These are phyloP conservation scores for Blomia tropicalis DNA, from an alignment of 2,888 invertebrate species.

Conservation along the genomic window DNA sequence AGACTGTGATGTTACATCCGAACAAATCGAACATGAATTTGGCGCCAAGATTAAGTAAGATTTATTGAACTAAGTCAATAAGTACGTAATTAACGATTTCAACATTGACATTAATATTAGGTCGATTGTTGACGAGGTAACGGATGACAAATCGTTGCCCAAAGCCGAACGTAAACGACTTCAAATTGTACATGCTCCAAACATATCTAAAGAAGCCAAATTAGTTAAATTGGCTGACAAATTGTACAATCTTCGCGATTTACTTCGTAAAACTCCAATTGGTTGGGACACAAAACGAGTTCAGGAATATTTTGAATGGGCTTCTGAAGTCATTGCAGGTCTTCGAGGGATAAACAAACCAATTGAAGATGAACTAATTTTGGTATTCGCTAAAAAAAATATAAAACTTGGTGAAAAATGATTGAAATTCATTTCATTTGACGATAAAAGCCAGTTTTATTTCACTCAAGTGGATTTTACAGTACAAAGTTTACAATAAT, in stretches of 20 bases:
- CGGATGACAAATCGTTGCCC: conserved; percentile 54
- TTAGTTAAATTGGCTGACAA: conserved; percentile 65
- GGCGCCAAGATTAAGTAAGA: conserved; percentile 42
- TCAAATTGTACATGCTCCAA: conserved; percentile 48
- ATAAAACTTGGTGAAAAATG: conserved; percentile 1
- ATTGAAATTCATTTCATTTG: too few species aligned
- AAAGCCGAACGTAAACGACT: conserved; percentile 47
- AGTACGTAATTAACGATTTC: not conserved
- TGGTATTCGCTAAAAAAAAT: conserved; percentile 37
- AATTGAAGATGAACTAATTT: conserved; percentile 45
- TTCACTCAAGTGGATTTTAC: too few species aligned
- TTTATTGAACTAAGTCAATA: not conserved
- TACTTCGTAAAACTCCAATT: conserved; percentile 40
- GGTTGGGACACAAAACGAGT: conserved; percentile 49
- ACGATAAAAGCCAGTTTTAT: too few species aligned
- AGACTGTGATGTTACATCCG: conserved; percentile 58
- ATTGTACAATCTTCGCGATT: conserved; percentile 58
- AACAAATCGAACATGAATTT: conserved; percentile 49
- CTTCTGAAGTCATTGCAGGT: conserved; percentile 49
- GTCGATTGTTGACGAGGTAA: conserved; percentile 40
- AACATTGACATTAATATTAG: not conserved
- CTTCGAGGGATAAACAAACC: conserved; percentile 46
- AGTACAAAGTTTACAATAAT: too few species aligned
- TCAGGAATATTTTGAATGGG: conserved; percentile 51
- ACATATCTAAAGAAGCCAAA: conserved; percentile 47